These are phyloP conservation scores for Sericinus montela DNA, from an alignment of 2,888 invertebrate species.

Conservation along the genomic window DNA sequence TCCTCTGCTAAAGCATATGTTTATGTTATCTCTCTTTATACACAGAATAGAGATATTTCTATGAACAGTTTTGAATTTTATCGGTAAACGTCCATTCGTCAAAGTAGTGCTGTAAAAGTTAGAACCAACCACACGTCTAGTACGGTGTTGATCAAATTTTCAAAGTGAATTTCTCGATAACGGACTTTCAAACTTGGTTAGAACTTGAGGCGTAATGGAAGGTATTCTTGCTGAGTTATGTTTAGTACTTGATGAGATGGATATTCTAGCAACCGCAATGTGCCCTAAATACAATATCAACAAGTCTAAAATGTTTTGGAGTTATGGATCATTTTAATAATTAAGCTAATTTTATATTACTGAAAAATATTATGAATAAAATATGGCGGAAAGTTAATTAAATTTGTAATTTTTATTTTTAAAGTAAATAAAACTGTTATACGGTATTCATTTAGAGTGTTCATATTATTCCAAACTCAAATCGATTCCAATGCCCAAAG, in stretches of 20 bases:
- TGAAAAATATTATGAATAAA: no score
- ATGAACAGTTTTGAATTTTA: not conserved
- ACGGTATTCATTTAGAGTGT: no score
- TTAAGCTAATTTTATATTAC: no score
- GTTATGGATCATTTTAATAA: no score
- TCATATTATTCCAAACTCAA: no score
- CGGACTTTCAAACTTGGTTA: constrained; percentile 13
- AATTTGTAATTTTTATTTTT: no score
- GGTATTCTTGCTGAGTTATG: constrained; percentile 11
- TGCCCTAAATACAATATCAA: not conserved
- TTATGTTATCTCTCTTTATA: no score
- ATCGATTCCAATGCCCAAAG: no score
- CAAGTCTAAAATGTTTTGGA: not conserved
- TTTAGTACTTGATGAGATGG: not conserved
- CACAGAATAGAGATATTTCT: no score
- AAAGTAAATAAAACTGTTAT: no score
- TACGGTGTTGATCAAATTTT: constrained; percentile 15
- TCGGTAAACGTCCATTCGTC: not conserved
- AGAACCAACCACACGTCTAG: constrained; percentile 2
- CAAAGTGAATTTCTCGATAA: constrained; percentile 17
- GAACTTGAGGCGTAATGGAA: constrained; percentile 7
- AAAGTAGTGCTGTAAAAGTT: not conserved
- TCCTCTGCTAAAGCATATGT: no score
- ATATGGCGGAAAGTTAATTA: no score
- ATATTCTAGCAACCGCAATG: not conserved